Evolutionary conservation across 2,888 invertebrate genomes (phyloP).

Genomic region (Mesoligia furuncula): DNA sequence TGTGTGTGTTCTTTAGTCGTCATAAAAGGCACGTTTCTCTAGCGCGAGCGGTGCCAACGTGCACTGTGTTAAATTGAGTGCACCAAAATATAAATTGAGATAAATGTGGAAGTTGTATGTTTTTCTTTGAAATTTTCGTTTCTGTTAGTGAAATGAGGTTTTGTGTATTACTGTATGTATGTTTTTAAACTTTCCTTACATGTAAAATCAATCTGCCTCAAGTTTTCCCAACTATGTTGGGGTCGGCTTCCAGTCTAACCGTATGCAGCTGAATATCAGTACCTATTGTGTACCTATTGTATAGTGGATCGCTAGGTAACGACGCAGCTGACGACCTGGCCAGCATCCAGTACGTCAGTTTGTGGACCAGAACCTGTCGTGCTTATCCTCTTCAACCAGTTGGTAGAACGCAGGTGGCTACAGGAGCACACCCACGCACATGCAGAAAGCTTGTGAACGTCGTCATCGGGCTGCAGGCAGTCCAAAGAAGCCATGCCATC

Average conservation of each 20-base stretch:
- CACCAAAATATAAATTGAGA: conserved; percentile 34
- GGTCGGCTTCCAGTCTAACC: not conserved
- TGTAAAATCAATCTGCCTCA: not conserved
- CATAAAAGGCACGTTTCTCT: conserved; percentile 29
- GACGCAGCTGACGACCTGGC: too few species aligned
- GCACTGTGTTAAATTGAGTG: conserved; percentile 28
- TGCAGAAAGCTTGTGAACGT: too few species aligned
- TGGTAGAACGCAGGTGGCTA: too few species aligned
- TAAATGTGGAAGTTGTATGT: not conserved
- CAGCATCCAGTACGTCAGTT: too few species aligned
- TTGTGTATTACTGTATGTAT: not conserved
- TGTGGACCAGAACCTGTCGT: too few species aligned
- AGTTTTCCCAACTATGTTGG: not conserved
- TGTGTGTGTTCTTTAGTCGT: conserved; percentile 10
- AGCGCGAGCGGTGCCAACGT: conserved; percentile 18
- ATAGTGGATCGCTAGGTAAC: too few species aligned
- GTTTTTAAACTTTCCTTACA: not conserved
- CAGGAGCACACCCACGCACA: too few species aligned
- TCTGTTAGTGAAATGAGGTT: not conserved
- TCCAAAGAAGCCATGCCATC: too few species aligned
- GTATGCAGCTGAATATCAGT: too few species aligned
- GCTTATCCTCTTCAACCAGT: too few species aligned
- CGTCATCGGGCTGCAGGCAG: too few species aligned
- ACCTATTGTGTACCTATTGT: not conserved
- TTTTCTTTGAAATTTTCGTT: conserved; percentile 12